phyloP scores from a whole-genome alignment of 2,113 vertebrate genomes.

The Mustela nigripes region DNA sequence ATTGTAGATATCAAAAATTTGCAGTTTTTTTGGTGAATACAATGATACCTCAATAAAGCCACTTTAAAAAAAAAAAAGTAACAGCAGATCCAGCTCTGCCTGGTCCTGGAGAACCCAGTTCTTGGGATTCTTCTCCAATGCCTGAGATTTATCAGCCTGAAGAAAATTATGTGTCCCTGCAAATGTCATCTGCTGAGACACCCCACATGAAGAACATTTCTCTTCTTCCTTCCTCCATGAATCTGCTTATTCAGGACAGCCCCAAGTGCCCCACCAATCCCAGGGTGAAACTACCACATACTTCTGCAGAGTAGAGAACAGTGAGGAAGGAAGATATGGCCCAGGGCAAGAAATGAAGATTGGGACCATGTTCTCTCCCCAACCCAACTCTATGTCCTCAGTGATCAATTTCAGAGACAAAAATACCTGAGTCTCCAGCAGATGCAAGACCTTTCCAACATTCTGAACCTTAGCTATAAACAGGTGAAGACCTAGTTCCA shows the following conservation, averaged over 20 bases:
- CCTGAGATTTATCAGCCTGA: no score
- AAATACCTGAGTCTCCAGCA: slow-evolving; percentile 89
- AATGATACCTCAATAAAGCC: neutral
- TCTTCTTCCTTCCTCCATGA: slow-evolving; percentile 80
- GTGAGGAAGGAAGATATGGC: slow-evolving; percentile 49
- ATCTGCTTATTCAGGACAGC: slow-evolving; percentile 74
- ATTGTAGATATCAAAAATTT: neutral
- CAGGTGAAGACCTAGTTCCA: slow-evolving; percentile 98
- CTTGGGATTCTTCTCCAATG: no score
- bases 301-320: neutral
- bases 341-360: slow-evolving; percentile 82
- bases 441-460: slow-evolving; percentile 86
- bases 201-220: slow-evolving; percentile 55
- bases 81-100: no score
- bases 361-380: slow-evolving; percentile 86
- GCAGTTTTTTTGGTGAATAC: neutral
- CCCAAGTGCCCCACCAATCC: slow-evolving; percentile 88
- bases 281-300: neutral
- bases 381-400: slow-evolving; percentile 84
- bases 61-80: neutral
- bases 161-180: no score
- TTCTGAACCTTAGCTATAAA: slow-evolving; percentile 88
- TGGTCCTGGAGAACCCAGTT: no score
- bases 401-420: slow-evolving; percentile 86
- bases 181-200: no score